Evolutionary conservation across 1,140 invertebrate species (phyloP).

Genomic region (Pachyrhynchus sulphureomaculatus): DNA sequence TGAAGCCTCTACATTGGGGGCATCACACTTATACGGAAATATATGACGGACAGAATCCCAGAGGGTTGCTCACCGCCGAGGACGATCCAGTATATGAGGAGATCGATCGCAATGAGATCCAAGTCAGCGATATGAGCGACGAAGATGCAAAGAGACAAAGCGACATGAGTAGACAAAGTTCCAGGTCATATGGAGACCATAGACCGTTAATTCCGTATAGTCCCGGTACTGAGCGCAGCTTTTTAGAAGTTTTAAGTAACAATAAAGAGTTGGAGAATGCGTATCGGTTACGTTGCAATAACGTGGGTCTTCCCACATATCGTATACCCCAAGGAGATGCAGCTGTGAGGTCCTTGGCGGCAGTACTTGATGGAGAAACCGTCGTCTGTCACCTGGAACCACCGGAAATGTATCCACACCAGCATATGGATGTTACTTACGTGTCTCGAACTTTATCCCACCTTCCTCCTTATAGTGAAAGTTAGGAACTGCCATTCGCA

Average conservation of each 20-base stretch:
- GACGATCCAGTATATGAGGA: constrained; percentile 82
- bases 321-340: constrained; percentile 54
- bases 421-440: constrained; percentile 41
- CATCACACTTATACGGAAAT: constrained; percentile 68
- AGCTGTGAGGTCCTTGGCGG: constrained; percentile 65
- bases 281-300: constrained; percentile 61
- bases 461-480: constrained; percentile 51
- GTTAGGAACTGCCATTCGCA: constrained; percentile 51
- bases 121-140: constrained; percentile 78
- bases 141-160: constrained; percentile 73
- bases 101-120: constrained; percentile 68
- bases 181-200: constrained; percentile 78
- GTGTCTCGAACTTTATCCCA: constrained; percentile 46
- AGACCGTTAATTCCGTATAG: constrained; percentile 62
- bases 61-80: constrained; percentile 52
- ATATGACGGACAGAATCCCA: constrained; percentile 54
- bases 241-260: constrained; percentile 42
- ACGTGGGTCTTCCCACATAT: constrained; percentile 53
- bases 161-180: constrained; percentile 74
- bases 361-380: constrained; percentile 78
- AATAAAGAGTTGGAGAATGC: constrained; percentile 45
- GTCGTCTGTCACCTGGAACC: constrained; percentile 80
- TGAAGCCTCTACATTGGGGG: constrained; percentile 55
- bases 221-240: constrained; percentile 47
- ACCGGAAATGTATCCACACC: constrained; percentile 48